Base-by-base conservation (phyloP, 2,797 vertebrate species). In the Periophthalmus magnuspinnatus region DNA sequence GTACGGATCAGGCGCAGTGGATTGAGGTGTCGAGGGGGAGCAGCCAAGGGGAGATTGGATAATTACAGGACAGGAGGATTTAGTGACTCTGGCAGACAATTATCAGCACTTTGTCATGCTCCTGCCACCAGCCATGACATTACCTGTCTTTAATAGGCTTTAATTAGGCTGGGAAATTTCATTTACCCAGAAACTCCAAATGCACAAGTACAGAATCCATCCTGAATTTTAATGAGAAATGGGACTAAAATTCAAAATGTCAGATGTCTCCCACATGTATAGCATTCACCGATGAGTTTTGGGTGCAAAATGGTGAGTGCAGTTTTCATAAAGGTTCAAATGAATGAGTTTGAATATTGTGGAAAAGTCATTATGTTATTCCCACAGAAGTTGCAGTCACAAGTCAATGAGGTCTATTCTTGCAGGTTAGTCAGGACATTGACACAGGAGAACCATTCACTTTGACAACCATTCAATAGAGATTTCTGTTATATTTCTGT, bases 21-120 rank as follows among this genome's bases (percentile, higher is more conserved):
- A 89, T 88, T 90, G 86, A 83, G 80, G 86, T 90, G 88, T 88
- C 84, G 81, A 63, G 38, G 83, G 81, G 82, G 83, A 78, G 14
- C 24, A 52, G 81, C 58, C 67, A 2, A 67, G 60, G 76, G 71
- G 69, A 79, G 67, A 63, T 62, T 82, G 56, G 83, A 83, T 89
- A 90, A 91, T 91, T 90, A 84, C 84, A 81, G 85, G 92, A 92
- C 92, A 94, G 93, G 91, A 93, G 89, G 91, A 92, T 91, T 93
- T 93, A 93, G 92, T 91, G 91, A 89, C 91, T 88, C 86, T 93
- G 93, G 91, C 93, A 94, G 90, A 92, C 93, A 91, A 92, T 93
- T 93, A 94, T 93, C 89, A 93, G 90, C 89, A 91, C 91, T 94
- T 93, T 93, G 93, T 94, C 90, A 93, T 84, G 91, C 91, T 91